Evolutionary conservation across 64 coral and sea anemone genomes (phyloP).

Genomic region (Montipora cactus): DNA sequence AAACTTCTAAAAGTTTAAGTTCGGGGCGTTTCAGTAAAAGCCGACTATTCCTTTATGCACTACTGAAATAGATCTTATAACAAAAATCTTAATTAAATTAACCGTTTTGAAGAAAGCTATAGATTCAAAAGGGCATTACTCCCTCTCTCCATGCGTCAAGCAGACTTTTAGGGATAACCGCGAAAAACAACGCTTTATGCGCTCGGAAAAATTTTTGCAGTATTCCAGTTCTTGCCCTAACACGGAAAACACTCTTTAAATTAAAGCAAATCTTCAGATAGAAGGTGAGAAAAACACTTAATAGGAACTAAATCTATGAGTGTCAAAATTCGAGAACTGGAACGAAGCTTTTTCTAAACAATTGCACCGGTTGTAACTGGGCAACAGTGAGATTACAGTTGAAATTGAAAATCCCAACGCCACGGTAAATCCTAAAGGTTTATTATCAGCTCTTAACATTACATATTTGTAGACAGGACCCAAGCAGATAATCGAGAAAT

Average conservation of each 20-base stretch:
- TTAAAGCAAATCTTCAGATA: not conserved
- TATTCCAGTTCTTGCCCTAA: not conserved
- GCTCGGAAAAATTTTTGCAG: not conserved
- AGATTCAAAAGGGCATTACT: not conserved
- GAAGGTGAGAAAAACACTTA: constrained; percentile 9
- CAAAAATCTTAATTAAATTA: not conserved
- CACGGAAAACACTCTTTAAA: not conserved
- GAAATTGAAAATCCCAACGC: not conserved
- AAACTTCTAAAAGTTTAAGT: not conserved
- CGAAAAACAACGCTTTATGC: not conserved
- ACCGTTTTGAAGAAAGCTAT: not conserved
- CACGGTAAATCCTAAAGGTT: not conserved
- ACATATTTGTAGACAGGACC: not conserved
- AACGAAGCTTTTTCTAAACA: not conserved
- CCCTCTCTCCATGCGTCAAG: not conserved
- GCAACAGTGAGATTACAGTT: not conserved
- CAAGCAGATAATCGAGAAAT: not conserved
- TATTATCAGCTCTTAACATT: not conserved
- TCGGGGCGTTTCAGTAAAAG: not conserved
- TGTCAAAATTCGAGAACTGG: not conserved
- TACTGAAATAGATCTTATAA: not conserved
- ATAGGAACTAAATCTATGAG: constrained; percentile 4
- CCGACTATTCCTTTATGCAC: not conserved
- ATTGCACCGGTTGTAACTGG: not conserved
- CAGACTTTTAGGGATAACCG: not conserved